These are phyloP conservation scores for Dendrocopos noguchii DNA, from an alignment of 2,113 vertebrate genomes.

Conservation along the genomic window DNA sequence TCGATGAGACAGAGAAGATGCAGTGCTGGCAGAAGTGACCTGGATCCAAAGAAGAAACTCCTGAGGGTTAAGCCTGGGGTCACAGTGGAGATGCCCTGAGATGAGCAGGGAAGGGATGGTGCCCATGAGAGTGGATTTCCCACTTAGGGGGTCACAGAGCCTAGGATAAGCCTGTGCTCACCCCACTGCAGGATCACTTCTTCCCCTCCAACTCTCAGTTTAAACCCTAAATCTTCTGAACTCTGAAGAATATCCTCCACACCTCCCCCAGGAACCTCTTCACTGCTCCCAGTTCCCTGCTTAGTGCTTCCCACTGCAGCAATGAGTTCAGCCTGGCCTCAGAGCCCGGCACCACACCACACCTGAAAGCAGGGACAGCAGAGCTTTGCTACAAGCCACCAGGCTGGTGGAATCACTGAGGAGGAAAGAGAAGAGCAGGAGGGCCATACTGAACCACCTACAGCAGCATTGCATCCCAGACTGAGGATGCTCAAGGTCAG, in stretches of 20 bases:
- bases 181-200: not conserved
- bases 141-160: not conserved
- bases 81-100: accelerated
- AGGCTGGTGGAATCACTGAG: not conserved
- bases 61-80: not conserved
- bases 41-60: not conserved
- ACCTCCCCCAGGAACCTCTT: not conserved
- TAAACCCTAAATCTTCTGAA: not conserved
- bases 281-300: accelerated
- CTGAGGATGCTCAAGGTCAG: constrained; percentile 13
- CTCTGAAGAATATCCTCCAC: no score
- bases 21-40: not conserved
- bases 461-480: accelerated
- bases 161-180: not conserved
- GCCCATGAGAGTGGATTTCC: not conserved
- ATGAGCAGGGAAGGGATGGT: not conserved
- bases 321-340: not conserved
- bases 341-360: not conserved
- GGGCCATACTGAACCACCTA: not conserved
- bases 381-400: not conserved
- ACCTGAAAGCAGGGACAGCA: accelerated
- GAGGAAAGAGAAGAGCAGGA: not conserved
- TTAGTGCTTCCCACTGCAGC: not conserved
- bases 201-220: no score
- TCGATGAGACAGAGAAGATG: accelerated